Evolutionary conservation across 2,888 invertebrate species (phyloP).

Genomic region (Cerastis leucographa): DNA sequence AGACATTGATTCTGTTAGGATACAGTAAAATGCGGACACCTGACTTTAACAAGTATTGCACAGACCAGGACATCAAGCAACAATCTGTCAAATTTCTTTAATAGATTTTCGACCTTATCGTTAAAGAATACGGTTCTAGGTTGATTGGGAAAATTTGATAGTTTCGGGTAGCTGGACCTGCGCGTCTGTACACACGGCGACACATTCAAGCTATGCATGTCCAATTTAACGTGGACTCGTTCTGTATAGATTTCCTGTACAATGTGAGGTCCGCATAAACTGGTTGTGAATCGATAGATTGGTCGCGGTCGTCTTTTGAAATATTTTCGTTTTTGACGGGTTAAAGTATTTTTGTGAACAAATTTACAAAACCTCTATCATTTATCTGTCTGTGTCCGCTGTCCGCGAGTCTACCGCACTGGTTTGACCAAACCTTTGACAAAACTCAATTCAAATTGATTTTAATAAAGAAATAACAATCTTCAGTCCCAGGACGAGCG

Average conservation of each 20-base stretch:
- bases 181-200: too few relatives aligned
- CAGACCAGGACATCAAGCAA: background rate
- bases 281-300: too few relatives aligned
- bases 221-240: too few relatives aligned
- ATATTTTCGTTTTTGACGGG: background rate
- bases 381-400: background rate
- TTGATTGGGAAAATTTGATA: too few relatives aligned
- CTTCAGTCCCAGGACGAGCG: constrained; percentile 10
- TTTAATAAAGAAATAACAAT: background rate
- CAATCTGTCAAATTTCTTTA: too few relatives aligned
- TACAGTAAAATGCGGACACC: background rate
- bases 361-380: background rate
- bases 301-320: background rate
- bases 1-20: background rate
- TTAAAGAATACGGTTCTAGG: too few relatives aligned
- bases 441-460: background rate
- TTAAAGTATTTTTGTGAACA: background rate
- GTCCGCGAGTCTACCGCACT: background rate
- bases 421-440: background rate
- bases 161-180: too few relatives aligned
- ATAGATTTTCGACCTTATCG: too few relatives aligned
- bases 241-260: too few relatives aligned
- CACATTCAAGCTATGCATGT: too few relatives aligned
- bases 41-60: background rate
- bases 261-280: too few relatives aligned